Base-by-base conservation (phyloP, 37 sponge, comb jelly and placozoan species). In the Diacarnus erythraeanus region DNA sequence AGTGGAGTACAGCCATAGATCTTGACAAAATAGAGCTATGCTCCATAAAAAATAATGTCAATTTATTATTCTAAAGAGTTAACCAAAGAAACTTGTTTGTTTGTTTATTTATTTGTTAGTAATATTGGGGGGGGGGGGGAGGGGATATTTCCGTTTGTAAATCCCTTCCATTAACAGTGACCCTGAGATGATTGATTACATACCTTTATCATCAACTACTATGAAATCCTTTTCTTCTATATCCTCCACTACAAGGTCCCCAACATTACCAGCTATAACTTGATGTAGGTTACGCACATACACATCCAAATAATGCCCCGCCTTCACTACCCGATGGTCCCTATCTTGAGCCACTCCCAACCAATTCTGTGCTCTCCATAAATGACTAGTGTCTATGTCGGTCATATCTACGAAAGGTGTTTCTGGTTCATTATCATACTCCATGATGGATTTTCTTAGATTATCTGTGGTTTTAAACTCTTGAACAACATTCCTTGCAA, bases 381-480 rank as follows among this genome's bases (percentile, higher is more conserved):
- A n/a, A n/a, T n/a, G n/a, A n/a, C n/a, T n/a, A n/a, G n/a, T n/a
- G n/a, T n/a, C n/a, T n/a, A n/a, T n/a, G n/a, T n/a, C n/a, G n/a
- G n/a, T n/a, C n/a, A n/a, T n/a, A n/a, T n/a, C n/a, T n/a, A n/a
- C n/a, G n/a, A n/a, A n/a, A 15, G 12, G 10, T 15, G 10, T 12
- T 12, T 47, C 51, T 6, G 6, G 10, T 47, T 47, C 51, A 47
- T 15, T 15, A 15, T 47, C 12, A 12, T 6, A 47, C 51, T 6
- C 6, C 51, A 12, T 15, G 6, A 12, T 15, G 12, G 12, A 15
- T 6, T 47, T 47, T 12, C 51, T 47, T 6, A 15, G 10, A 34
- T 66, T 71, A 25, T 41, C 42, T 1, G 39, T 71, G 42, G 72
- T 84, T 33, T 71, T 84, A 6, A 84, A 47, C 1, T 71, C 30